These are phyloP conservation scores for Danio tinwini DNA, from an alignment of 2,797 vertebrate species.

Conservation along the genomic window DNA sequence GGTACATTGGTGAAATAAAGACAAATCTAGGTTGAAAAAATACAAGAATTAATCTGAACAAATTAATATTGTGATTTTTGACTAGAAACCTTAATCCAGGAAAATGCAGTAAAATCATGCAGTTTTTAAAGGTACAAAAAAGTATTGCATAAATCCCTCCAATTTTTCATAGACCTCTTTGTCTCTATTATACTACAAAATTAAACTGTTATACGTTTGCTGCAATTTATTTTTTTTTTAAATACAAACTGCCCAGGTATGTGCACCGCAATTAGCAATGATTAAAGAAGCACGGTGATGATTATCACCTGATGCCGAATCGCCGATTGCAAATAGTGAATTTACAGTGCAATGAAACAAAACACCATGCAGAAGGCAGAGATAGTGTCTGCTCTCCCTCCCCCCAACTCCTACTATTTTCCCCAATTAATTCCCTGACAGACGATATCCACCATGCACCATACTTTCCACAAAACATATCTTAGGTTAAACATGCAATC, in stretches of 20 bases:
- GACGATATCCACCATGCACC: constrained; percentile 57
- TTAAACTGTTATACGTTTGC: neutral
- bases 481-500: constrained; percentile 66
- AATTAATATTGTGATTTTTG: neutral
- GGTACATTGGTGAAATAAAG: neutral
- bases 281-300: constrained; percentile 24
- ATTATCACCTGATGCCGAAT: constrained; percentile 34
- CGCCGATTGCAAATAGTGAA: constrained; percentile 26
- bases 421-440: constrained; percentile 55
- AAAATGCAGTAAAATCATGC: neutral
- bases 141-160: neutral
- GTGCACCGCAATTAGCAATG: constrained; percentile 10
- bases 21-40: neutral
- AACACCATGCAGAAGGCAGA: constrained; percentile 32
- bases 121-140: neutral
- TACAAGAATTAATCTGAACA: no score
- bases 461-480: constrained; percentile 49
- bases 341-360: constrained; percentile 28
- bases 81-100: neutral
- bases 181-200: neutral
- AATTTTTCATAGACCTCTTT: neutral
- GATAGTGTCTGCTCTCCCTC: constrained; percentile 25
- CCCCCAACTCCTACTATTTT: constrained; percentile 39
- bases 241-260: constrained; percentile 34
- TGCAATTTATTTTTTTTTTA: no score